phyloP scores from a whole-genome alignment of 1,140 invertebrate species.

The Liolophura sinensis region DNA sequence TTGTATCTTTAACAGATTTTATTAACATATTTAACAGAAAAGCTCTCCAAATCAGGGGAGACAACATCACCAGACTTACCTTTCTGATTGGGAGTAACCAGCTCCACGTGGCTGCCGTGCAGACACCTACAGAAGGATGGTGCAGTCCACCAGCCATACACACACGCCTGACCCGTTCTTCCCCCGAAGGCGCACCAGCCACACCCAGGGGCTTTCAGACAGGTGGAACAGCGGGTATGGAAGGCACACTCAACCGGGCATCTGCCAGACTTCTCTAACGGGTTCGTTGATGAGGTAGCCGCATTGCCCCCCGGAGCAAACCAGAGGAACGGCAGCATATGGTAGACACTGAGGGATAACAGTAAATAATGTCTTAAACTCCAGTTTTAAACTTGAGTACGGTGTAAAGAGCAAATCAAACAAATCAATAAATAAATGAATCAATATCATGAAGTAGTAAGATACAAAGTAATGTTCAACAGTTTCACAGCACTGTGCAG shows the following conservation, averaged over 20 bases:
- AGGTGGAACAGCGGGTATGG: constrained; percentile 84
- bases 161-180: constrained; percentile 58
- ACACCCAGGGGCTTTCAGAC: constrained; percentile 83
- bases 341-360: constrained; percentile 72
- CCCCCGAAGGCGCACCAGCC: constrained; percentile 63
- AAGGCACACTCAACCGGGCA: constrained; percentile 80
- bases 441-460: too few species aligned
- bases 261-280: constrained; percentile 67
- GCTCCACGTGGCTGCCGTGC: constrained; percentile 27
- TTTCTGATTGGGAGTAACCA: constrained; percentile 3
- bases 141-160: constrained; percentile 60
- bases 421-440: too few species aligned
- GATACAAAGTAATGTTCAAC: too few species aligned
- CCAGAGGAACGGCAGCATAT: constrained; percentile 79
- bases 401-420: too few species aligned
- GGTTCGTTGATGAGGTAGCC: constrained; percentile 70
- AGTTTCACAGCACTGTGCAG: too few species aligned
- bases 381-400: too few species aligned
- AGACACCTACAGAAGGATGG: constrained; percentile 49
- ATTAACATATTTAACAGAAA: too few species aligned
- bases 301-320: constrained; percentile 88
- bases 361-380: neutral
- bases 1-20: too few species aligned
- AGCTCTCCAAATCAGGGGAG: too few species aligned
- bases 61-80: too few species aligned